phyloP scores from a whole-genome alignment of 2,113 vertebrate genomes.

The Chiloscyllium plagiosum region DNA sequence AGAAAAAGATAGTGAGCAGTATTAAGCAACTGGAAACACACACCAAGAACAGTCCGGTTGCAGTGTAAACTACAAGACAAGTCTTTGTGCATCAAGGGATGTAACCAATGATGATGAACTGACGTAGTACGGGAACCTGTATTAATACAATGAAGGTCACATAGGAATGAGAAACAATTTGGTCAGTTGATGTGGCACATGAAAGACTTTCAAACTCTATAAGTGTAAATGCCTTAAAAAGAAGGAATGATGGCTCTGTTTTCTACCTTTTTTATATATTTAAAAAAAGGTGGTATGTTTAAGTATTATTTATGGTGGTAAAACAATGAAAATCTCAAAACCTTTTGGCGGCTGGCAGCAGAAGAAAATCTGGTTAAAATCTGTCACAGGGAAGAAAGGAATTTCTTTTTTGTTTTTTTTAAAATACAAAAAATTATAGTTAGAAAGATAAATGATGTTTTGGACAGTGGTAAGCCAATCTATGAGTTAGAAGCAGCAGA shows the following conservation, averaged over 20 bases:
- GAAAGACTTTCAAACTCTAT: conserved; percentile 35
- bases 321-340: conserved; percentile 20
- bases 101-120: neutral
- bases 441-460: conserved; percentile 27
- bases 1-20: conserved; percentile 92
- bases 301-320: conserved; percentile 36
- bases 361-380: conserved; percentile 8
- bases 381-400: conserved; percentile 12
- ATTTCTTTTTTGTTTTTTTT: neutral
- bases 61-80: conserved; percentile 67
- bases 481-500: conserved; percentile 29
- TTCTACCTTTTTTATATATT: conserved; percentile 53
- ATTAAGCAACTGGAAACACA: conserved; percentile 90
- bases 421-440: conserved; percentile 21
- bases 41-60: conserved; percentile 84
- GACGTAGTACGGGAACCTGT: conserved; percentile 44
- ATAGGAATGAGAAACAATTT: neutral
- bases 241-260: conserved; percentile 49
- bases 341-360: conserved; percentile 12
- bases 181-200: conserved; percentile 28
- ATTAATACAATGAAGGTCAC: conserved; percentile 39
- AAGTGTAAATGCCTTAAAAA: conserved; percentile 66
- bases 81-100: neutral
- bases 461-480: conserved; percentile 15
- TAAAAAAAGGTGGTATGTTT: conserved; percentile 35